Base-by-base conservation (phyloP, 2,113 vertebrate genomes). In the Spea multiplicata region DNA sequence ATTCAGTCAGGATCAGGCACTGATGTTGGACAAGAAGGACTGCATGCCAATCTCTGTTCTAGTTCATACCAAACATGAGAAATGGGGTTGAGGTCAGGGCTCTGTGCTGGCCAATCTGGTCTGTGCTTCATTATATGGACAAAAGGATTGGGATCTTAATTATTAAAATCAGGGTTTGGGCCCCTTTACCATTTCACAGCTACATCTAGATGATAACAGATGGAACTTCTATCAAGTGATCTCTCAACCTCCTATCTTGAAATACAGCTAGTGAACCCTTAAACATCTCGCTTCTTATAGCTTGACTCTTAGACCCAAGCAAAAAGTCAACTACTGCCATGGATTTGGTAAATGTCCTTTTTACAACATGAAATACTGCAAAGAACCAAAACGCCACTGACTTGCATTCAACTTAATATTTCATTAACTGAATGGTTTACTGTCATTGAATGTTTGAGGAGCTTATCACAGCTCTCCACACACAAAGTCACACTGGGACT, bases 191-290 rank as follows among this genome's bases (percentile, higher is more conserved):
- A 70, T 57, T 59, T 76, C 66, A 49, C 74, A 76, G 74, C 74
- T 76, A 66, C 68, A 52, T 68, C 52, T 52, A 65, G 68, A 76
- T 76, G 74, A 66, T 53, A 76, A 59, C 74, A 76, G 74, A 76
- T 76, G 74, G 66, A 76, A 75, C 65, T 76, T 64, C 69, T 14
- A 76, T 66, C 68, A 76, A 76, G 74, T 65, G 47, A 55, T 69
- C 74, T 45, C 68, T 46, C 68, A 49, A 68, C 65, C 74, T 57
- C 74, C 66, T 59, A 76, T 69, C 68, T 65, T 68, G 74, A 76
- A 61, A 5, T 59, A n/a, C 57, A 76, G 52, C 74, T 69, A 76
- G 8, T 69, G 52, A 69, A 46, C 44, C 74, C 55, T 76, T 76
- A 68, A 69, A 76, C 74, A 76, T 69, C 74, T 49, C 55, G 49